These are phyloP conservation scores for Eulemur rufifrons DNA, from an alignment of 2,113 vertebrate species.

Conservation along the genomic window DNA sequence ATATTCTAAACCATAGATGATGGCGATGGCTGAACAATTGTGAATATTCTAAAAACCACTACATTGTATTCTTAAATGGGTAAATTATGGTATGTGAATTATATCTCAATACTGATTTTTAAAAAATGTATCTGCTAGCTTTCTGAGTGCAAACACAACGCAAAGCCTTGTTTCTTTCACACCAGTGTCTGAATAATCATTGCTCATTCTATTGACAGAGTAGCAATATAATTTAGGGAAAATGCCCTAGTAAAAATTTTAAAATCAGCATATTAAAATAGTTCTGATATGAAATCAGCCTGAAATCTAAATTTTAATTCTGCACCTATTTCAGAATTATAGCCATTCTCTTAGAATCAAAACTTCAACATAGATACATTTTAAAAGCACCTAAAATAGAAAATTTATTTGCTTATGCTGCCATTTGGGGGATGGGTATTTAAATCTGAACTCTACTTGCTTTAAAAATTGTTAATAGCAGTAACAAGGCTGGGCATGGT, in stretches of 20 bases:
- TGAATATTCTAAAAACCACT: neutral
- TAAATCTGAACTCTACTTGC: neutral
- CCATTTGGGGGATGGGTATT: neutral
- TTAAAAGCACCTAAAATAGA: neutral
- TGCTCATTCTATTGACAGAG: neutral
- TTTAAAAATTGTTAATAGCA: constrained; percentile 16
- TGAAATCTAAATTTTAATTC: constrained; percentile 21
- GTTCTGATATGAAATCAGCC: neutral
- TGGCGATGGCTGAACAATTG: neutral
- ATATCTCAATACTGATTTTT: neutral
- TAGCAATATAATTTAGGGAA: neutral
- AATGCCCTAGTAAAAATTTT: neutral
- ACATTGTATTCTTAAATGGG: neutral
- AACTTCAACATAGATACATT: neutral
- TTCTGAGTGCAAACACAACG: neutral
- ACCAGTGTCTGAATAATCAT: neutral
- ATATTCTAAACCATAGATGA: neutral
- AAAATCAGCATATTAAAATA: constrained; percentile 38
- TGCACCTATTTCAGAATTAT: neutral
- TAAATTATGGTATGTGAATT: neutral
- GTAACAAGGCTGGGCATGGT: neutral
- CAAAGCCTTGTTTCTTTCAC: constrained; percentile 18
- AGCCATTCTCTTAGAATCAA: neutral
- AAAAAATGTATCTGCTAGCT: neutral
- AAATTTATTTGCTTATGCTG: neutral